Evolutionary conservation across 2,113 vertebrate genomes (phyloP).

Genomic region (Galbula dea): DNA sequence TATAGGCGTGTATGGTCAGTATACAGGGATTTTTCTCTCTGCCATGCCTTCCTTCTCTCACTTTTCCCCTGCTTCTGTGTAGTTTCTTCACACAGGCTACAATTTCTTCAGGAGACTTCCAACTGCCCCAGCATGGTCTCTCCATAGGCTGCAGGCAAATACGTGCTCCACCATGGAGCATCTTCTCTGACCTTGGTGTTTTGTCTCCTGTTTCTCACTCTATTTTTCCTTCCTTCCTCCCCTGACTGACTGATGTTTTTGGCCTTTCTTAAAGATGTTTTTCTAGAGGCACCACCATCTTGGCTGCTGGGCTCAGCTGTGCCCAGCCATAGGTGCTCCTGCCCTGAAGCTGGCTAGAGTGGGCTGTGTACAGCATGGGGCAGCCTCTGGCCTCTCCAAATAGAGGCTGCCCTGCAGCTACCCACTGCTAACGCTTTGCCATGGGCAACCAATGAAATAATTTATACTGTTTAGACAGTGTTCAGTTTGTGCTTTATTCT

Average conservation of each 20-base stretch:
- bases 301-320: neutral
- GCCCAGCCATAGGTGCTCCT: neutral
- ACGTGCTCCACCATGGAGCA: neutral
- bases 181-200: neutral
- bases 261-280: neutral
- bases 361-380: neutral
- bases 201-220: neutral
- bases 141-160: neutral
- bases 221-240: neutral
- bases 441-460: neutral
- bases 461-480: neutral
- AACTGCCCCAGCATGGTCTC: fast-evolving
- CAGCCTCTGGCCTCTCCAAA: neutral
- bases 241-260: neutral
- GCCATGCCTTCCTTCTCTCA: neutral
- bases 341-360: neutral
- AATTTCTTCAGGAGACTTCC: neutral
- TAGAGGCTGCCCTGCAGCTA: neutral
- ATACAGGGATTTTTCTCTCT: neutral
- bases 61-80: neutral
- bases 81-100: neutral
- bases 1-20: neutral
- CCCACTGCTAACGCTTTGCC: neutral
- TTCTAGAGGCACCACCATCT: neutral
- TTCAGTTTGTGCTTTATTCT: neutral